phyloP scores from a whole-genome alignment of 2,113 vertebrate species.

The Apteryx mantelli region DNA sequence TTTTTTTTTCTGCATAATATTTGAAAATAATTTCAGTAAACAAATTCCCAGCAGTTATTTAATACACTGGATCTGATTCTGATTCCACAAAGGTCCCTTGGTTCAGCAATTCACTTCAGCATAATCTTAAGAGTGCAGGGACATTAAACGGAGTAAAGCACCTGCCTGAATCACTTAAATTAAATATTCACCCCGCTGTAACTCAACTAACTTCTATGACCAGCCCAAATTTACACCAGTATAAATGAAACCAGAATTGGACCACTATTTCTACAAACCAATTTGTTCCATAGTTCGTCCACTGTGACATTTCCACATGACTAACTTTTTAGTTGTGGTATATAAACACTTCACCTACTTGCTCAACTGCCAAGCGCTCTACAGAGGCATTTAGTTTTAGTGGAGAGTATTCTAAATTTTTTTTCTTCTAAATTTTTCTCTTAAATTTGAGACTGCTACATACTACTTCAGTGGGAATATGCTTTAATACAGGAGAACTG shows the following conservation, averaged over 20 bases:
- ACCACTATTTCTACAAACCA: neutral
- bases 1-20: conserved; percentile 24
- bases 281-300: neutral
- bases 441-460: neutral
- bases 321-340: neutral
- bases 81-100: neutral
- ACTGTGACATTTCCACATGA: neutral
- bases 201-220: neutral
- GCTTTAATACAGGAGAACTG: neutral
- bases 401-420: neutral
- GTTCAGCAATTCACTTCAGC: neutral
- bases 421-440: neutral
- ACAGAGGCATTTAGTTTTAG: neutral
- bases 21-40: conserved; percentile 49
- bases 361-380: neutral
- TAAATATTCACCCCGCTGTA: neutral
- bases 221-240: neutral
- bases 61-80: neutral
- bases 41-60: conserved; percentile 32
- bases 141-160: neutral
- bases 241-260: neutral
- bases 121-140: neutral
- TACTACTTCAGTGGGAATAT: neutral
- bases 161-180: neutral
- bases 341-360: neutral